Base-by-base conservation (phyloP, 2,113 vertebrate species). In the Castor canadensis region DNA sequence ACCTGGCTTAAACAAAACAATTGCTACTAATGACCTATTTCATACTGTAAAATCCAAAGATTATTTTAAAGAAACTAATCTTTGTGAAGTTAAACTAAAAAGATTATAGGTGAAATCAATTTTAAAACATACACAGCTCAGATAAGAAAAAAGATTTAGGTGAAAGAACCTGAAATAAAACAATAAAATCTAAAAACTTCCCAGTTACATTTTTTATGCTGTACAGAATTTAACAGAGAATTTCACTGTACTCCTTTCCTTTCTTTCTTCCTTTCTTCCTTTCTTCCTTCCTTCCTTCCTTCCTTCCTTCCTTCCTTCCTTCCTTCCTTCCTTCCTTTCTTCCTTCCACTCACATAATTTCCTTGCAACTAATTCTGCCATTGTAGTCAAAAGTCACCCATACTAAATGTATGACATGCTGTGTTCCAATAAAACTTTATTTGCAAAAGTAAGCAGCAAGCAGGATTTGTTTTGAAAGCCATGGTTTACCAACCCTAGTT, bases 361-460 rank as follows among this genome's bases (percentile, higher is more conserved):
- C 45, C 49, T 43, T 45, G 30, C 4, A 10, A 9, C 6, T 24
- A 4, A 82, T 62, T 94, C 54, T 32, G 1, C 77, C 64, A 77
- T n/a, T n/a, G 6, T 5, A 38, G 52, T 15, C 13, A 6, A 58
- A 60, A 60, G 7, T 67, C 60, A 40, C 45, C 8, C 71, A 26
- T 13, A 40, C 13, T 77, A n/a, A 66, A 58, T 19, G 17, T 92
- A 38, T 66, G 38, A 5, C 3, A 13, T 54, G 1, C 11, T 85
- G 1, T 87, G 64, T 90, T 92, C n/a, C 35, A 81, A 2, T 88
- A 87, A 75, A 93, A 49, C 43, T 84, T 89, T 84, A 66, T 89
- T 84, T 72, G 60, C 13, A 87, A 93, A 96, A 45, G 8, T 11
- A 76, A 24, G 47, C 17, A 76, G 13, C 7, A 75, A 69, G 1